Percentiles rank a stretch among this genome's conserved stretches.
Evolutionary conservation across 2,113 vertebrate genomes (phyloP).

Genomic region (Pomatorhinus ruficollis): DNA sequence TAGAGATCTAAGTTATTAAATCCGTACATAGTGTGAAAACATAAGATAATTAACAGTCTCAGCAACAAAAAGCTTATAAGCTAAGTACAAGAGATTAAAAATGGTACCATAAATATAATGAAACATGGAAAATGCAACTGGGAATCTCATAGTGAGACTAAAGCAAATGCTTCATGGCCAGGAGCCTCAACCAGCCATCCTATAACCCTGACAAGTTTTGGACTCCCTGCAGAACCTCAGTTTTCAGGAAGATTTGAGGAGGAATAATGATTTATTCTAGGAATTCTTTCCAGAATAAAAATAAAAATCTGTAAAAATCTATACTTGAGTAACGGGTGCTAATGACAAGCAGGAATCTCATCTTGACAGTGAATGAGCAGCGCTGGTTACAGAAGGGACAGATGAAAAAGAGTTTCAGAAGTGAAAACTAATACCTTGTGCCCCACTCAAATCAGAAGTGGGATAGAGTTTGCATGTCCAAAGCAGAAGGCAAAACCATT

Average conservation of each 20-base stretch:
- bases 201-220: background rate
- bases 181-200: background rate
- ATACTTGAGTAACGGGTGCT: background rate
- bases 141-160: background rate
- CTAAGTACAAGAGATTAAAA: background rate
- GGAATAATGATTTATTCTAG: background rate
- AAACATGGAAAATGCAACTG: background rate
- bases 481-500: background rate
- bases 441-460: background rate
- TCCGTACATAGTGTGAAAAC: background rate
- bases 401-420: background rate
- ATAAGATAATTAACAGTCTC: background rate
- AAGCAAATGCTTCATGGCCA: background rate
- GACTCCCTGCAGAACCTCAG: background rate
- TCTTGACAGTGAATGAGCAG: background rate
- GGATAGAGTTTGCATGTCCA: background rate
- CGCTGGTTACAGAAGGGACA: background rate
- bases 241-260: background rate
- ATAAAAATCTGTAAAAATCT: too few species aligned
- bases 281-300: background rate
- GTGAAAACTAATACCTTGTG: background rate
- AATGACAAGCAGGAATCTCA: background rate
- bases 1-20: background rate
- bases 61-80: background rate
- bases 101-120: background rate